A percentile compares a stretch with the other conserved stretches of the same genome.
These are phyloP conservation scores for Phengaris alcon DNA, from an alignment of 2,888 invertebrate genomes.

Conservation along the genomic window DNA sequence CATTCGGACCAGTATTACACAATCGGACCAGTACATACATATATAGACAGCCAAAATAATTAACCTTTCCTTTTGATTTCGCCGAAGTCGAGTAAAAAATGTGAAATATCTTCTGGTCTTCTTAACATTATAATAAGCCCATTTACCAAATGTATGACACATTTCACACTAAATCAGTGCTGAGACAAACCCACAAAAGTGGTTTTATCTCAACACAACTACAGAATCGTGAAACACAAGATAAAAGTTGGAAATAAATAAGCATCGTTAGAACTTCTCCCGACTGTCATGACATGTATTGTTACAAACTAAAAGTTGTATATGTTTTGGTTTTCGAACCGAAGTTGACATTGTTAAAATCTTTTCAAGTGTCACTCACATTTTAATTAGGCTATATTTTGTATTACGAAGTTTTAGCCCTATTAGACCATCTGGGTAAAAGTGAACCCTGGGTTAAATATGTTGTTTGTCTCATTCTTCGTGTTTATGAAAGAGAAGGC, in stretches of 20 bases:
- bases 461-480: too few relatives aligned
- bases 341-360: not conserved
- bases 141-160: not conserved
- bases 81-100: too few relatives aligned
- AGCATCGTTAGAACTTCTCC: slow-evolving; percentile 14
- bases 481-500: too few relatives aligned
- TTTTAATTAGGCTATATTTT: not conserved
- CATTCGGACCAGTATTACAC: too few relatives aligned
- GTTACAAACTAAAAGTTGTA: slow-evolving; percentile 16
- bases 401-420: too few relatives aligned
- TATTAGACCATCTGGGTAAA: too few relatives aligned
- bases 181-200: slow-evolving; percentile 11
- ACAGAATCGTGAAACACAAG: slow-evolving; percentile 11
- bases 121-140: too few relatives aligned
- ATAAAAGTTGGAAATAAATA: slow-evolving; percentile 23
- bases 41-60: too few relatives aligned
- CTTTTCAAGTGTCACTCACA: not conserved
- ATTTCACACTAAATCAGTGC: not conserved
- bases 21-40: too few relatives aligned
- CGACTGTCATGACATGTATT: slow-evolving; percentile 15
- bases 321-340: slow-evolving; percentile 5
- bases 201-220: slow-evolving; percentile 4
- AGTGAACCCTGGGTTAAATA: too few relatives aligned
- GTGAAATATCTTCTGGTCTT: too few relatives aligned
- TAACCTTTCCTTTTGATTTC: too few relatives aligned